A percentile compares a stretch with the other conserved stretches of the same genome.
Evolutionary conservation across 1,140 invertebrate species (phyloP).

Genomic region (Orchestia grillus): DNA sequence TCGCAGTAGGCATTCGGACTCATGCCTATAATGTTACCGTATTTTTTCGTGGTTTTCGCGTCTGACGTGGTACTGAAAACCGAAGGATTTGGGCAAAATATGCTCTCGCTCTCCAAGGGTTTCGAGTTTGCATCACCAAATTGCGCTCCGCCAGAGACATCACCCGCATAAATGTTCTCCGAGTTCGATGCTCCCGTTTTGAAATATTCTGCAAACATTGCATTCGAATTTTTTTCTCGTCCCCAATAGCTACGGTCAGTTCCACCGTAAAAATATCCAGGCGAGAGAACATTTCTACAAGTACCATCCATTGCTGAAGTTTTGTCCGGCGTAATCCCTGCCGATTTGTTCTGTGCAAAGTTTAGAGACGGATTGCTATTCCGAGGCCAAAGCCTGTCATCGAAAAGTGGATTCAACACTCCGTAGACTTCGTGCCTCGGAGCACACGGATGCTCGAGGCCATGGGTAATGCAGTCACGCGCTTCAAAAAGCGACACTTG

Average conservation of each 20-base stretch:
- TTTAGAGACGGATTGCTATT: slow-evolving; percentile 6
- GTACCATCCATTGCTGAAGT: slow-evolving; percentile 9
- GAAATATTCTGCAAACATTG: background rate
- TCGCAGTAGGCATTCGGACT: background rate
- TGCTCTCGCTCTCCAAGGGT: background rate
- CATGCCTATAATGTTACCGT: background rate
- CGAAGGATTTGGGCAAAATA: background rate
- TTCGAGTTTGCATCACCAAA: background rate
- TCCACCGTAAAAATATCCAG: background rate
- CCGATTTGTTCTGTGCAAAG: background rate
- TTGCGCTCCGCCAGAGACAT: background rate
- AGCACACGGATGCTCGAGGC: background rate
- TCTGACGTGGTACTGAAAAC: background rate
- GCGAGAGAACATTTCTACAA: background rate
- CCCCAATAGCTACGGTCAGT: background rate
- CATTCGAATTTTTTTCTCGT: background rate
- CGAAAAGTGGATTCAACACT: slow-evolving; percentile 38
- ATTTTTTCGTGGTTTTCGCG: background rate
- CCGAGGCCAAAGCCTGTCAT: slow-evolving; percentile 20
- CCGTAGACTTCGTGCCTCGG: slow-evolving; percentile 30
- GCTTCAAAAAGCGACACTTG: slow-evolving; percentile 17
- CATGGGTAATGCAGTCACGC: background rate
- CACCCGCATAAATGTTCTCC: background rate
- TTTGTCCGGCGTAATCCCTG: background rate
- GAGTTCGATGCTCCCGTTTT: background rate